These are phyloP conservation scores for Nyctalus aviator DNA, from an alignment of 2,797 vertebrate genomes.

Conservation along the genomic window DNA sequence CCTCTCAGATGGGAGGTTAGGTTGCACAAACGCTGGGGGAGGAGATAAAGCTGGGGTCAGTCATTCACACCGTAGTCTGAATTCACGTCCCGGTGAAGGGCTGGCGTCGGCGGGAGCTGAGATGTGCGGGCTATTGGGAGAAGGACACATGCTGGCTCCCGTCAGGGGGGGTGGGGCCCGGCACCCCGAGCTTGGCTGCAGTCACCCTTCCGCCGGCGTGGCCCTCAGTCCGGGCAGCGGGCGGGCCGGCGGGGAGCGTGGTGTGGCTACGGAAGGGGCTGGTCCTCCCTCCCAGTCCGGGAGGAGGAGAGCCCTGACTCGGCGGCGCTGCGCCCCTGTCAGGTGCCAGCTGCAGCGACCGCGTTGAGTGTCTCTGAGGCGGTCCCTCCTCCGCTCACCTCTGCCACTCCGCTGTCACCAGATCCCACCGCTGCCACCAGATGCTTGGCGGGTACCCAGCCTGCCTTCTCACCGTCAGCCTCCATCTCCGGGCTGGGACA, in stretches of 20 bases:
- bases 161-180: not conserved
- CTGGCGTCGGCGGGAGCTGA: not conserved
- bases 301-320: not conserved
- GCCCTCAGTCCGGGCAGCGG: not conserved
- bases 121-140: not conserved
- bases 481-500: not conserved
- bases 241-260: not conserved
- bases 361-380: not conserved
- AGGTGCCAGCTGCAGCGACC: accelerated
- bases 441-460: not conserved
- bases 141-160: not conserved
- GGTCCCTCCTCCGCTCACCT: not conserved
- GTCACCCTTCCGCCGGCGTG: not conserved
- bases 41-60: not conserved
- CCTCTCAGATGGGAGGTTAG: not conserved
- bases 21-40: not conserved
- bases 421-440: not conserved
- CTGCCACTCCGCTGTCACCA: not conserved
- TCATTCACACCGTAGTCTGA: not conserved
- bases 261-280: not conserved
- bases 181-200: not conserved
- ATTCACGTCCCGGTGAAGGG: not conserved
- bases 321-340: accelerated
- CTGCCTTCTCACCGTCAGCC: not conserved
- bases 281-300: not conserved